Base-by-base conservation (phyloP, 2,113 vertebrate genomes). In the Amphilophus citrinellus region DNA sequence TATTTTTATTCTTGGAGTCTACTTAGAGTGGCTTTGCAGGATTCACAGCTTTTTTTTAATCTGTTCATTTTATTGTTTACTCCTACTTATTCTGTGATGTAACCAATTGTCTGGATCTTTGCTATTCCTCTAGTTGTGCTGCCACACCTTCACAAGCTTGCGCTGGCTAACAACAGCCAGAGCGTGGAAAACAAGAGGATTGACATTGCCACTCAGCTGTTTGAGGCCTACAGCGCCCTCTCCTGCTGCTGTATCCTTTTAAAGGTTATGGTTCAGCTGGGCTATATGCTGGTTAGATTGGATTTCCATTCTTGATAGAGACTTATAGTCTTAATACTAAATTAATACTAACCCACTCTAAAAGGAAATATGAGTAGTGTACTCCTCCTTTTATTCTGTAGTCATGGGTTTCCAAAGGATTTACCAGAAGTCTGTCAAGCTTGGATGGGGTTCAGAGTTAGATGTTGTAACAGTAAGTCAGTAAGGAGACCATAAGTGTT, bases 191-290 rank as follows among this genome's bases (percentile, higher is more conserved):
- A 90, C 63, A 99, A 99, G 94, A 96, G 98, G 93, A 95, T 99
- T 84, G 98, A 99, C 89, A 96, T 99, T 1, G 98, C 98, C 24
- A 98, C 96, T 8, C 98, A 99, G 93, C 96, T 99, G 87, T 99
- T 99, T 85, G 98, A 99, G 94, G 97, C 98, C 91, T 99, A 99
- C 95, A 99, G 98, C 82, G 98, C 98, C 84, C 97, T 99, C 80
- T 99, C 98, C 95, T 99, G 98, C 94, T 99, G 98, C 87, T 99
- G 98, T 99, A 99, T 99, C 98, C 97, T 98, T 97, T 76, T 32
- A 57, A 61, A 61, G 15, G 22, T 83, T 50, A 22, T 5, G 37
- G 11, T 20, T 57, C 30, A 15, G 37, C 17, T 59, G 3, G 24
- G 3, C 24, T 4, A 44, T 13, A 44, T 44, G 11, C 11, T 14